A percentile compares a stretch with the other conserved stretches of the same genome.
These are phyloP conservation scores for Halocynthia roretzi DNA, from an alignment of 23 tunicate species.

Conservation along the genomic window DNA sequence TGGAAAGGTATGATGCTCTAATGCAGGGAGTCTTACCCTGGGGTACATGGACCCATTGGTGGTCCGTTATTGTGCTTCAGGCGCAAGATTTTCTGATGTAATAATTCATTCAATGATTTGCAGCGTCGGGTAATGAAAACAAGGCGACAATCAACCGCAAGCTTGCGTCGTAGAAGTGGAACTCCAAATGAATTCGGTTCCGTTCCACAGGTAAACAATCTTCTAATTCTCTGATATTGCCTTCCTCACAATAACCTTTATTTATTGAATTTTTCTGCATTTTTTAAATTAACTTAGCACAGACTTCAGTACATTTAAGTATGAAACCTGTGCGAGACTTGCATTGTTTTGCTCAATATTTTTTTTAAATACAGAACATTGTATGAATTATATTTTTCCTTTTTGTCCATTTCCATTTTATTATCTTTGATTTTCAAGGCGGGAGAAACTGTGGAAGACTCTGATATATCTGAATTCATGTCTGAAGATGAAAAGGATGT, in stretches of 20 bases:
- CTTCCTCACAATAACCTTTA: too few relatives aligned
- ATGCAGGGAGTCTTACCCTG: too few relatives aligned
- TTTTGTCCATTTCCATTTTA: too few relatives aligned
- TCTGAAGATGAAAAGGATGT: conserved; percentile 2
- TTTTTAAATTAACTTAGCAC: too few relatives aligned
- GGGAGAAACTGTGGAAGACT: too few relatives aligned
- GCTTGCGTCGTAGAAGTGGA: background rate
- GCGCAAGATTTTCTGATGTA: background rate
- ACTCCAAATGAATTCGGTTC: background rate
- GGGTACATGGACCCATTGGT: background rate
- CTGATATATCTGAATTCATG: background rate
- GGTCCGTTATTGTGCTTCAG: background rate
- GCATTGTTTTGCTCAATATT: too few relatives aligned
- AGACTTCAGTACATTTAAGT: too few relatives aligned
- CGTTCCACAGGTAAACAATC: background rate
- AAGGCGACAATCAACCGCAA: conserved; percentile 8
- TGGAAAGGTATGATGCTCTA: background rate
- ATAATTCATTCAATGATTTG: background rate
- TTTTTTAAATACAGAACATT: too few relatives aligned
- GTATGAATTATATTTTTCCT: too few relatives aligned
- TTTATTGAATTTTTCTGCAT: too few relatives aligned
- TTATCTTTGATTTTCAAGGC: too few relatives aligned
- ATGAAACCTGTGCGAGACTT: too few relatives aligned
- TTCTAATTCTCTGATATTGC: background rate
- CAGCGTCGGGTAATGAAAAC: conserved; percentile 15